phyloP scores from a whole-genome alignment of 1,140 invertebrate genomes.

The Carposina sasakii region DNA sequence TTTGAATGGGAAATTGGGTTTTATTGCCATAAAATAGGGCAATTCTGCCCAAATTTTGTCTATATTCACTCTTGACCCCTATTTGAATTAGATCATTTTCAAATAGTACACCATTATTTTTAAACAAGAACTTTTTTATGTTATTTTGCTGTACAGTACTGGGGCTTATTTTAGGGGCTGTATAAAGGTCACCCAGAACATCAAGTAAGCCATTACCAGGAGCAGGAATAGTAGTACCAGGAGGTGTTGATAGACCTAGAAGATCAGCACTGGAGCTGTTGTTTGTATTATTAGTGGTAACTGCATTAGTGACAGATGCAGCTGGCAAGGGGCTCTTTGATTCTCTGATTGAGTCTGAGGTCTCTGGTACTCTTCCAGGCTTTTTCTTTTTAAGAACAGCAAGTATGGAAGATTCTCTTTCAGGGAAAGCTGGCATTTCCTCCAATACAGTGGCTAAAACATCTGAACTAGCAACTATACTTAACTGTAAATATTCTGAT shows the following conservation, averaged over 20 bases:
- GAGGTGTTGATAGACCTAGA: constrained; percentile 88
- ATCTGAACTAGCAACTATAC: constrained; percentile 96
- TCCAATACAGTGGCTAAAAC: constrained; percentile 98
- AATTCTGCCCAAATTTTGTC: constrained; percentile 95
- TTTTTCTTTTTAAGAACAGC: constrained; percentile 99
- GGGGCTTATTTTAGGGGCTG: constrained; percentile 76
- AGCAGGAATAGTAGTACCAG: constrained; percentile 79
- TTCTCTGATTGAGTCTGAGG: constrained; percentile 80
- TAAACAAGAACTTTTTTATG: constrained; percentile 95
- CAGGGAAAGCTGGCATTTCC: constrained; percentile 99
- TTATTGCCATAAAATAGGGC: constrained; percentile 99
- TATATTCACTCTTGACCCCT: constrained; percentile 97
- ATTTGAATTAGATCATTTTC: constrained; percentile 99
- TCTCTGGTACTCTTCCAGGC: constrained; percentile 90
- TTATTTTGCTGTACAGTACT: constrained; percentile 81
- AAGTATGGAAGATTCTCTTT: constrained; percentile 97
- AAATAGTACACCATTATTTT: constrained; percentile 98
- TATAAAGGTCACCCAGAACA: constrained; percentile 91
- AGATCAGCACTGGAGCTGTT: constrained; percentile 84
- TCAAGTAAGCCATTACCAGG: constrained; percentile 85
- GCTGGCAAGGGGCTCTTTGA: constrained; percentile 84
- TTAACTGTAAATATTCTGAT: constrained; percentile 97
- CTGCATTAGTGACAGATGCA: constrained; percentile 56
- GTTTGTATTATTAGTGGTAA: constrained; percentile 74
- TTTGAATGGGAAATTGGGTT: constrained; percentile 82